Evolutionary conservation across 2,888 invertebrate genomes (phyloP), one percentile per base, ranked within the genome.

Genomic region (Baronia brevicornis): DNA sequence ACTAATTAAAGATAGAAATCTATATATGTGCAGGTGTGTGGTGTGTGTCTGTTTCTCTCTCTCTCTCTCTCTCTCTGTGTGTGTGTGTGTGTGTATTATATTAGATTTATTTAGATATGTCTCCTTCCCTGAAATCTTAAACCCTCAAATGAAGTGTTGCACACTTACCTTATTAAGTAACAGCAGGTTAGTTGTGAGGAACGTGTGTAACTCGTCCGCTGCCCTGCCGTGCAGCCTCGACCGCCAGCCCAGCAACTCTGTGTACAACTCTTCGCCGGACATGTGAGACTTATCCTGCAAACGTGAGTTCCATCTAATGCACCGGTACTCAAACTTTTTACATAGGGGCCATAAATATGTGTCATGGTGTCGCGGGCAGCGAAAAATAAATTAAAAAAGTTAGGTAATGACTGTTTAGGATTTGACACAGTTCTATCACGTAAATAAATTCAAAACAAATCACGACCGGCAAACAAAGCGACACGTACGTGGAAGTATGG

Each of bases 131-230:
- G 21, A 1, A 21, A 1, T 8, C 6, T 5, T 21, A 4, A 12
- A 5, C 5, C 3, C 14, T n/a, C 6, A 22, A 4, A 6, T 19
- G 13, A 12, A 7, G 12, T 6, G 3, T 7, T 14, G 24, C 4
- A 7, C 10, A 4, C 5, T 20, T 68, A 92, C 94, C 89, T 92
- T 93, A 39, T 91, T 89, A 54, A 94, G 91, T 73, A 94, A 89
- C 68, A 93, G 87, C 48, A 94, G 86, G 85, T 94, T 93, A 44
- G 90, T 88, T 55, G 90, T 89, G 41, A 94, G 87, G 78, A 91
- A 91, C 47, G 88, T 88, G 69, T 91, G 90, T 46, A 92, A 87
- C 53, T 92, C 91, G 45, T 85, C 84, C 3, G 91, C 89, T 32
- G 91, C 91, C 41, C 90, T 89, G 25, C 89, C 87, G 82, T 91